Evolutionary conservation across 2,888 invertebrate genomes (phyloP).

Genomic region (Artemia sinica): DNA sequence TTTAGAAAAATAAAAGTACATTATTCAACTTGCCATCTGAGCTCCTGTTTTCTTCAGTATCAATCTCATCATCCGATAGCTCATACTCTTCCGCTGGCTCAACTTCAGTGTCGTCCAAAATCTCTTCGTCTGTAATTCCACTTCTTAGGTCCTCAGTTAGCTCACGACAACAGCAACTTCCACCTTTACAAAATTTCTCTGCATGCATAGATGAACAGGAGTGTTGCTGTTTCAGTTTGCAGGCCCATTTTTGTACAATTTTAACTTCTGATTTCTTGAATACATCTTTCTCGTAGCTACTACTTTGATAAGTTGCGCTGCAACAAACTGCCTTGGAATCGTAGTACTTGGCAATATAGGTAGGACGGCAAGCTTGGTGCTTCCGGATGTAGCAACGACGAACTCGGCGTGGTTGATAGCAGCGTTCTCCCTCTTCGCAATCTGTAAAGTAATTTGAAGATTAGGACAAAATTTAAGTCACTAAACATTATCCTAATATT

Average conservation of each 20-base stretch:
- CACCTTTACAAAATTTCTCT: not conserved
- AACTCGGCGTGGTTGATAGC: not conserved
- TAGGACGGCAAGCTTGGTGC: not conserved
- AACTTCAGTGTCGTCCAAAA: not conserved
- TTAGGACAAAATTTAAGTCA: too few relatives aligned
- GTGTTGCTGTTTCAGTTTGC: not conserved
- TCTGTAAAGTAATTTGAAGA: not conserved
- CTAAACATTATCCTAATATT: too few relatives aligned
- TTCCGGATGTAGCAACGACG: not conserved
- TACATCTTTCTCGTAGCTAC: not conserved
- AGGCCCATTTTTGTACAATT: not conserved
- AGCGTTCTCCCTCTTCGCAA: not conserved
- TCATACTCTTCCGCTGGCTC: not conserved
- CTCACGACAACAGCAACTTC: not conserved
- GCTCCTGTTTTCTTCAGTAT: not conserved
- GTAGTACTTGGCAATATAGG: not conserved
- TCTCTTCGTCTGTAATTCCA: not conserved
- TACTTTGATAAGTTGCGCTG: slow-evolving; percentile 5
- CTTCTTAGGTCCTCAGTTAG: not conserved
- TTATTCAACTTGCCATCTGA: too few relatives aligned
- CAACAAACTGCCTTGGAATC: not conserved
- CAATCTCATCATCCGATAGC: not conserved
- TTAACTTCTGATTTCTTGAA: not conserved
- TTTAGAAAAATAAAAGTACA: too few relatives aligned
- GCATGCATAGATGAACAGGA: not conserved